A percentile compares a stretch with the other conserved stretches of the same genome.
These are phyloP conservation scores for Enteromius mattozi DNA, from an alignment of 2,797 vertebrate species.

Conservation along the genomic window DNA sequence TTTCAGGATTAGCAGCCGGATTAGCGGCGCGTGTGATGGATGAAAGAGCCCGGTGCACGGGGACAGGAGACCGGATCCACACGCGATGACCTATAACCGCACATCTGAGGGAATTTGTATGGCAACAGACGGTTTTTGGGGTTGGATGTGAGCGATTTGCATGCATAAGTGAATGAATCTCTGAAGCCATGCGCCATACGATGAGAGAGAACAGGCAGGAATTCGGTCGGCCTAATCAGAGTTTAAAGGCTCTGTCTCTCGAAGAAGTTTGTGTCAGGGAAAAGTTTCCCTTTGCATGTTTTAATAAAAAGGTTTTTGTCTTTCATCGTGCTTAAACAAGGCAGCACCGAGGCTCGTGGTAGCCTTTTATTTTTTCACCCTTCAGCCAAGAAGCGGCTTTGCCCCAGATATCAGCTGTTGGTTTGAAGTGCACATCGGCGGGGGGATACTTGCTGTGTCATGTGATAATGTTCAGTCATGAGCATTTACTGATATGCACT, in stretches of 20 bases:
- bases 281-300: slow-evolving; percentile 35
- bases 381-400: slow-evolving; percentile 5
- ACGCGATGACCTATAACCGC: slow-evolving; percentile 69
- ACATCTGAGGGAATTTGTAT: slow-evolving; percentile 70
- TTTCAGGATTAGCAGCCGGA: slow-evolving; percentile 29
- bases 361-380: slow-evolving; percentile 3
- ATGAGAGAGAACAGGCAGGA: slow-evolving; percentile 59
- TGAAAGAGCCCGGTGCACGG: slow-evolving; percentile 16
- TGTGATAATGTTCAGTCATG: not conserved
- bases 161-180: slow-evolving; percentile 69
- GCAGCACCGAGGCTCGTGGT: not conserved
- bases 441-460: not conserved
- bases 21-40: slow-evolving; percentile 16
- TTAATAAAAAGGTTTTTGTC: slow-evolving; percentile 53
- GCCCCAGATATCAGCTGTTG: slow-evolving; percentile 31
- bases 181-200: slow-evolving; percentile 67
- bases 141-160: slow-evolving; percentile 59
- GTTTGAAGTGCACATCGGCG: not conserved
- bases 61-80: slow-evolving; percentile 46
- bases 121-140: slow-evolving; percentile 54
- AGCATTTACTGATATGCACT: not conserved
- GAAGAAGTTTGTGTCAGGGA: slow-evolving; percentile 27
- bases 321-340: slow-evolving; percentile 41
- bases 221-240: slow-evolving; percentile 66
- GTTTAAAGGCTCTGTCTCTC: slow-evolving; percentile 33